Evolutionary conservation across 2,888 invertebrate genomes (phyloP).

Genomic region (Elysia crispata): DNA sequence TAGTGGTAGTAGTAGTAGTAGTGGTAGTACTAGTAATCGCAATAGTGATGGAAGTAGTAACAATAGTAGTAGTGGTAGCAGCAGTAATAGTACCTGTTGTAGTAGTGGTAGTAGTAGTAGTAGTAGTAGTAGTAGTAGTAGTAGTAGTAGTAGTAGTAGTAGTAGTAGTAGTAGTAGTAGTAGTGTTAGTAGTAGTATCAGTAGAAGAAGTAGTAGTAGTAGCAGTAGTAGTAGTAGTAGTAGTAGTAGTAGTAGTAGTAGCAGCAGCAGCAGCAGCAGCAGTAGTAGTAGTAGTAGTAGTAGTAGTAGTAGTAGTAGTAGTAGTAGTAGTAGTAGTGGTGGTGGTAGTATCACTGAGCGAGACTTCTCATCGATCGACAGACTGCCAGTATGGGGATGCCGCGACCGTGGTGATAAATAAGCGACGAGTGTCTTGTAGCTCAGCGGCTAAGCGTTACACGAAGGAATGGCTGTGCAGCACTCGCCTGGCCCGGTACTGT

Average conservation of each 20-base stretch:
- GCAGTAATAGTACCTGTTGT: constrained; percentile 6
- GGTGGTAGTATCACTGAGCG: too few species aligned
- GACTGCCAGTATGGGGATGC: too few species aligned
- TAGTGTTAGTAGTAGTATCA: too few species aligned
- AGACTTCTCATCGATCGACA: too few species aligned
- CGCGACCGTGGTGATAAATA: too few species aligned
- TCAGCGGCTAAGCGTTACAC: too few species aligned
- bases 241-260: not conserved
- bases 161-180: constrained; percentile 11
- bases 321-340: not conserved
- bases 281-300: not conserved
- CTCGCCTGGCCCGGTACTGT: too few species aligned
- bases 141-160: not conserved
- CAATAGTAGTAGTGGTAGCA: not conserved
- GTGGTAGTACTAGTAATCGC: not conserved
- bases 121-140: not conserved
- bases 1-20: not conserved
- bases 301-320: not conserved
- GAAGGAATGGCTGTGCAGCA: too few species aligned
- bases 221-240: constrained; percentile 1
- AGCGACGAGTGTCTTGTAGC: too few species aligned
- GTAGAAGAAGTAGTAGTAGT: too few species aligned
- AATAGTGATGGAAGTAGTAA: not conserved
- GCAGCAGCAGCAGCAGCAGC: not conserved
- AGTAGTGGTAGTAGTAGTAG: not conserved